Percentiles rank a stretch among this genome's conserved stretches.
Conservation (phyloP, 2,888 invertebrate genomes). For the Incurvaria masculella region DNA sequence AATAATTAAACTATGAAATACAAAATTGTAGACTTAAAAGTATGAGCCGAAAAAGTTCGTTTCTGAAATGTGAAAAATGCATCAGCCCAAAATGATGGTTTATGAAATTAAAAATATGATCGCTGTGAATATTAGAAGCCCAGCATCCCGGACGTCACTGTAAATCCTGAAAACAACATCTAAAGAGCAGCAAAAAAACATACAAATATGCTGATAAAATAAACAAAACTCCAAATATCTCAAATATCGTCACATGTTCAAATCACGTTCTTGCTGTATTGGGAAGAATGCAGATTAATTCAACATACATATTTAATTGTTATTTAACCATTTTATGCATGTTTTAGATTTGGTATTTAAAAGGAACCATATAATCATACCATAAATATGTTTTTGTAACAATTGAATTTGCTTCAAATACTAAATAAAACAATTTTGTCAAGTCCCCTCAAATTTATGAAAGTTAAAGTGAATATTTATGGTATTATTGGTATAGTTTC, state of each 20-base stretch:
- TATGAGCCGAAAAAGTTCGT: conserved; percentile 45
- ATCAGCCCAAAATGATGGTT: conserved; percentile 47
- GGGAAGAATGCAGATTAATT: neutral
- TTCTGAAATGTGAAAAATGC: conserved; percentile 28
- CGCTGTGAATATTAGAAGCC: conserved; percentile 29
- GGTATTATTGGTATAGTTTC: neutral
- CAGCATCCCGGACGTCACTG: conserved; percentile 47
- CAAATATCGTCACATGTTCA: neutral
- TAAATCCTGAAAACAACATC: conserved; percentile 42
- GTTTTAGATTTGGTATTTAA: neutral
- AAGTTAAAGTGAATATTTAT: neutral
- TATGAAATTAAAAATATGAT: neutral
- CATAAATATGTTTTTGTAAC: neutral
- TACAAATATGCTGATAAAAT: neutral
- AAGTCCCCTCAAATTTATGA: too few relatives aligned
- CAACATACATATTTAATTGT: too few relatives aligned
- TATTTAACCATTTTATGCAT: neutral
- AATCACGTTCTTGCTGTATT: neutral
- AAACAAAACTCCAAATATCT: neutral
- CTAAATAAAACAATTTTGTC: too few relatives aligned
- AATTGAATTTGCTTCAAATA: too few relatives aligned
- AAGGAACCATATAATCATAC: neutral
- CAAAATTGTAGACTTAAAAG: neutral
- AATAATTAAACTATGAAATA: neutral
- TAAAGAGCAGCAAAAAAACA: neutral